Conservation (phyloP, 2,797 vertebrate genomes). For the Schizopygopsis malacanthus region DNA sequence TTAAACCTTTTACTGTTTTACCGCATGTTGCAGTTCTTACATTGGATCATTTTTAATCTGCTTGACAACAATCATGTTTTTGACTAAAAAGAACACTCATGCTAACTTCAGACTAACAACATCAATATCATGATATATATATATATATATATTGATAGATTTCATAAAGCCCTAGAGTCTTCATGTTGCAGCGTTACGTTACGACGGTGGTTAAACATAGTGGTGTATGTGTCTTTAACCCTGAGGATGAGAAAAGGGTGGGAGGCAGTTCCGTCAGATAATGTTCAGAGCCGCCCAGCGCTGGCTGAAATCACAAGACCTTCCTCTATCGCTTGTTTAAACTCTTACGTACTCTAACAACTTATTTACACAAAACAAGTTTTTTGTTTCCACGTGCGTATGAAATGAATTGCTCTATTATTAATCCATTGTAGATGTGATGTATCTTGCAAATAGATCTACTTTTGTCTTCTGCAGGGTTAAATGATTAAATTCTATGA, state of each 20-base stretch:
- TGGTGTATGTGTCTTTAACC: slow-evolving; percentile 18
- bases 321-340: slow-evolving; percentile 60
- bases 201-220: background rate
- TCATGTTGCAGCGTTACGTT: background rate
- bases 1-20: background rate
- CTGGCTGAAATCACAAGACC: slow-evolving; percentile 23
- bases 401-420: background rate
- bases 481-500: background rate
- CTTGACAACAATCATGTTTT: background rate
- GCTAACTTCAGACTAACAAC: background rate
- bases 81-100: background rate
- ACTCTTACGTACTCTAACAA: slow-evolving; percentile 48
- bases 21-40: background rate
- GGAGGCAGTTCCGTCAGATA: slow-evolving; percentile 39
- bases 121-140: background rate
- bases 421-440: background rate
- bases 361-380: background rate
- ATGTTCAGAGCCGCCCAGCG: slow-evolving; percentile 18
- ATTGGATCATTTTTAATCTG: background rate
- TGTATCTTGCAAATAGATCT: too few relatives aligned
- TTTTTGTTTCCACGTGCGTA: background rate
- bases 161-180: background rate
- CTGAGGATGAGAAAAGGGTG: slow-evolving; percentile 13
- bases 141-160: background rate
- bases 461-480: background rate